These are phyloP conservation scores for Choristoneura fumiferana DNA, from an alignment of 1,140 invertebrate genomes.

Conservation along the genomic window DNA sequence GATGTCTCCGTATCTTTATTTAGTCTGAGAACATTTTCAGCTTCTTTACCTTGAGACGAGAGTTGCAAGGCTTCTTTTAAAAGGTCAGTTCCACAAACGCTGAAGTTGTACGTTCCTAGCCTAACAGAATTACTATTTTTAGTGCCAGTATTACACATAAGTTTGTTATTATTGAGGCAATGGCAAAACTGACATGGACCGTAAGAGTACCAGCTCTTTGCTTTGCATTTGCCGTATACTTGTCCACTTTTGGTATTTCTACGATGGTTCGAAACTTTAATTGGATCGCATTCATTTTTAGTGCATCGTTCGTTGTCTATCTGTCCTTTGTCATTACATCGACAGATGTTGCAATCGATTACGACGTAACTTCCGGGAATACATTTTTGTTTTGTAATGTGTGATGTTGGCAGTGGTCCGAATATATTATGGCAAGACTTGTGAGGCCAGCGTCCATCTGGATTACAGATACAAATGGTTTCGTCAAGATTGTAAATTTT, in stretches of 20 bases:
- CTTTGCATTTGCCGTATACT: conserved; percentile 36
- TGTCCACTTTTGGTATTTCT: conserved; percentile 11
- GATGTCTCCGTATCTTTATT: too few species aligned
- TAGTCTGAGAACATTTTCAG: not conserved
- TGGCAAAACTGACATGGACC: conserved; percentile 55
- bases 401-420: conserved; percentile 1
- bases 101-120: conserved; percentile 41
- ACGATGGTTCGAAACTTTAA: conserved; percentile 18
- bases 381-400: conserved; percentile 26
- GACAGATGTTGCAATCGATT: conserved; percentile 55
- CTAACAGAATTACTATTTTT: conserved; percentile 23
- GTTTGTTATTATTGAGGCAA: conserved; percentile 46
- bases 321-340: conserved; percentile 37
- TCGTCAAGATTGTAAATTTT: conserved; percentile 33
- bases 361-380: conserved; percentile 37
- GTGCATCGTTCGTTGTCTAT: conserved; percentile 48
- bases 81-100: conserved; percentile 40
- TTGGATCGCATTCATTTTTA: conserved; percentile 36
- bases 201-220: conserved; percentile 48
- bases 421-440: conserved; percentile 29
- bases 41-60: conserved; percentile 14
- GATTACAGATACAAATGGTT: conserved; percentile 42
- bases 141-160: conserved; percentile 45
- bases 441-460: conserved; percentile 45
- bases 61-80: conserved; percentile 38